A percentile compares a stretch with the other conserved stretches of the same genome.
Conservation (phyloP, 2,888 invertebrate genomes). For the Masnerella sp. region DNA sequence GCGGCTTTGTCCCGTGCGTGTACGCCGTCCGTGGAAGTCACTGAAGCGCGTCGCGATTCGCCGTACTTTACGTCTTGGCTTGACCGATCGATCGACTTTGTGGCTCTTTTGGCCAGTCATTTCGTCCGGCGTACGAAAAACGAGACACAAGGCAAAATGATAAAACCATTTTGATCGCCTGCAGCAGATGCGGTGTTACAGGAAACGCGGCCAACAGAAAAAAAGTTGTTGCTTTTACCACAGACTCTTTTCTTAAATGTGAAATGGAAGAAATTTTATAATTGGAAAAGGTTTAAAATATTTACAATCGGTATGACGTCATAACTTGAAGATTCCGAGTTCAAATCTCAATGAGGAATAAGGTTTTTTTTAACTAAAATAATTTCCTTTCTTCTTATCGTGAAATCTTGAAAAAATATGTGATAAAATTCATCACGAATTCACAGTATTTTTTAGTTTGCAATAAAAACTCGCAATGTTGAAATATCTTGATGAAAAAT, state of each 20-base stretch:
- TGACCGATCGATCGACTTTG: conserved; percentile 59
- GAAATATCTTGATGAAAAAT: no score
- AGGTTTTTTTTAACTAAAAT: no score
- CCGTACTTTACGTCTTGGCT: conserved; percentile 57
- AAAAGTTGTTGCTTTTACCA: conserved; percentile 31
- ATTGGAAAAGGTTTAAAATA: background rate
- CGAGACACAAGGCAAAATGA: conserved; percentile 22
- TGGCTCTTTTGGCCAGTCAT: conserved; percentile 50
- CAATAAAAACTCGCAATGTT: no score
- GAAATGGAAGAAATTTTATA: no score
- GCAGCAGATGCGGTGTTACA: conserved; percentile 31
- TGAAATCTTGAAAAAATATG: no score
- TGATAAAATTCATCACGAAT: no score
- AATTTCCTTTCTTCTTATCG: no score
- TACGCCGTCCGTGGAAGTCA: conserved; percentile 22
- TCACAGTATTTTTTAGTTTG: no score
- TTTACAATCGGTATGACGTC: no score
- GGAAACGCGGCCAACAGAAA: conserved; percentile 25
- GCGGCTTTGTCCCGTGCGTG: conserved; percentile 54
- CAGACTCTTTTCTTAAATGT: background rate
- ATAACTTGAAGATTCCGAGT: no score
- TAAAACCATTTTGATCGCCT: conserved; percentile 28
- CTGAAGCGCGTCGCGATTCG: conserved; percentile 45
- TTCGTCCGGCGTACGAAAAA: conserved; percentile 35
- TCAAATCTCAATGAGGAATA: no score